A percentile compares a stretch with the other conserved stretches of the same genome.
phyloP scores from a whole-genome alignment of 2,888 invertebrate genomes.

The Lampropteryx suffumata region DNA sequence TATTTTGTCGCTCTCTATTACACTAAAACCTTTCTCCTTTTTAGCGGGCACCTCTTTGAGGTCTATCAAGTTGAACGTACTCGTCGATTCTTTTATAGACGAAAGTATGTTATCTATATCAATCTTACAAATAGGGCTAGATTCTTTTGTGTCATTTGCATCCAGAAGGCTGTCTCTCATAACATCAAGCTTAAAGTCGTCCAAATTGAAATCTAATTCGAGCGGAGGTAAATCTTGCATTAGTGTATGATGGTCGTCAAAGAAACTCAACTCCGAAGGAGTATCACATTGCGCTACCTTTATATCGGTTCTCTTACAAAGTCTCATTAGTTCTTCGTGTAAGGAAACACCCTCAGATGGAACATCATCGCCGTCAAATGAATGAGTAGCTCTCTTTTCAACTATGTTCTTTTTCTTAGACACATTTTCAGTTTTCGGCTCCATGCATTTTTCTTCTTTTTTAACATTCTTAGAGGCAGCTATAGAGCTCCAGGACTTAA shows the following conservation, averaged over 20 bases:
- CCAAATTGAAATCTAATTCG: constrained; percentile 70
- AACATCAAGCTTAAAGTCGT: constrained; percentile 72
- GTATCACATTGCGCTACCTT: constrained; percentile 76
- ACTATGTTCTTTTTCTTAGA: constrained; percentile 26
- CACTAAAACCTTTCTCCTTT: constrained; percentile 68
- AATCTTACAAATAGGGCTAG: constrained; percentile 75
- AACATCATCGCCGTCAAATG: constrained; percentile 38
- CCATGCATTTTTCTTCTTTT: constrained; percentile 41
- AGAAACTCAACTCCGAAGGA: constrained; percentile 70
- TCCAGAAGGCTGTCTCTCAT: constrained; percentile 75
- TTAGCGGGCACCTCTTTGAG: constrained; percentile 67
- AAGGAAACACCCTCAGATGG: constrained; percentile 54
- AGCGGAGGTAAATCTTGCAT: constrained; percentile 66
- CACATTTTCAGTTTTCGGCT: constrained; percentile 21
- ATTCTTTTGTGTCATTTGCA: constrained; percentile 55
- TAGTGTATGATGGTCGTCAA: constrained; percentile 73
- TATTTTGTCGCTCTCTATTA: constrained; percentile 69
- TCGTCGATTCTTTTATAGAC: constrained; percentile 68
- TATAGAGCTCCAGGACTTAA: constrained; percentile 81
- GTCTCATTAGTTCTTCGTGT: constrained; percentile 69
- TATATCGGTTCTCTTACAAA: constrained; percentile 75
- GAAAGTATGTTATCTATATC: constrained; percentile 74
- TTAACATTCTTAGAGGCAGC: constrained; percentile 64
- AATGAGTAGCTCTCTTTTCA: constrained; percentile 19
- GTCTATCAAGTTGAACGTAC: constrained; percentile 71